Conservation (phyloP, 2,888 invertebrate species). For the Netelia virgata region DNA sequence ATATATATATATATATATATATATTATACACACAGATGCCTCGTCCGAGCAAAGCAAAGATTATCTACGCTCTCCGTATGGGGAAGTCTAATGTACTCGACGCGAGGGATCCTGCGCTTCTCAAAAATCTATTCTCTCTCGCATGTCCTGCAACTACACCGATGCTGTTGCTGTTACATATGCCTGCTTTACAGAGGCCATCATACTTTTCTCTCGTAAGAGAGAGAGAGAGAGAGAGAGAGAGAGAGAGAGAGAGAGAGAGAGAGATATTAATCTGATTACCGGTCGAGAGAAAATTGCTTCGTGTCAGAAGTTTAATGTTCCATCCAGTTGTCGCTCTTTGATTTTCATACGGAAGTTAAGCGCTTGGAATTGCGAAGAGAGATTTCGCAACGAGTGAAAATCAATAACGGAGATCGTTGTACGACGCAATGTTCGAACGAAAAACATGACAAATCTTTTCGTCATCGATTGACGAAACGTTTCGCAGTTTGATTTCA, state of each 20-base stretch:
- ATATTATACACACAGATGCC: background rate
- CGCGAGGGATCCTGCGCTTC: constrained; percentile 41
- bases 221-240: background rate
- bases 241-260: background rate
- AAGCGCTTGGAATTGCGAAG: background rate
- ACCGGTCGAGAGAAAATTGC: constrained; percentile 48
- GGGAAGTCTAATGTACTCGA: constrained; percentile 61
- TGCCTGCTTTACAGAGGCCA: constrained; percentile 29
- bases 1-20: background rate
- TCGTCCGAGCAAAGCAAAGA: constrained; percentile 49
- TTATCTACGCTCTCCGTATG: constrained; percentile 63
- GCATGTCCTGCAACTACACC: constrained; percentile 25
- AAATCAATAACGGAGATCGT: background rate
- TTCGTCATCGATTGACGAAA: background rate
- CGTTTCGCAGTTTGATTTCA: constrained; percentile 10
- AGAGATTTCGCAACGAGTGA: constrained; percentile 16
- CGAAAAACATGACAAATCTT: background rate
- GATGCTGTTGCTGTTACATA: constrained; percentile 5
- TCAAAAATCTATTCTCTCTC: constrained; percentile 54
- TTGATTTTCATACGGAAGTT: constrained; percentile 18
- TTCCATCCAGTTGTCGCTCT: constrained; percentile 11
- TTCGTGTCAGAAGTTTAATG: constrained; percentile 41
- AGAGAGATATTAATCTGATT: constrained; percentile 53
- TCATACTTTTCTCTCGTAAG: constrained; percentile 34
- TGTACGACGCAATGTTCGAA: background rate